Evolutionary conservation across 2,888 invertebrate species (phyloP).

Genomic region (Eupithecia inturbata): DNA sequence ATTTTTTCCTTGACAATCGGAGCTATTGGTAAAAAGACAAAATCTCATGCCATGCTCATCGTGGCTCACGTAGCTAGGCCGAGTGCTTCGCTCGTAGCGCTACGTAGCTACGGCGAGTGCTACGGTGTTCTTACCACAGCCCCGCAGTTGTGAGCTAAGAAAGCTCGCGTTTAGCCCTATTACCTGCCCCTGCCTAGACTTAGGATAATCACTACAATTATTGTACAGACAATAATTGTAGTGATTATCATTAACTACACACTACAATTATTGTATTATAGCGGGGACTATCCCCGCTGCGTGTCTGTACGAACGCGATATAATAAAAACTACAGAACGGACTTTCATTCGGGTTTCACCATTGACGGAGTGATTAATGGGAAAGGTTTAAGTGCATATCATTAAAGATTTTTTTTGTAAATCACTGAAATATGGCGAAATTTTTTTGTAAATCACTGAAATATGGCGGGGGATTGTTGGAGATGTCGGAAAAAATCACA

Average conservation of each 20-base stretch:
- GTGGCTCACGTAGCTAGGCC: background rate
- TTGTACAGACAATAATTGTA: too few species aligned
- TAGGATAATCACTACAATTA: slow-evolving; percentile 62
- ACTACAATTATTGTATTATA: too few species aligned
- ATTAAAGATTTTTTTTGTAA: background rate
- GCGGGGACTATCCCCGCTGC: too few species aligned
- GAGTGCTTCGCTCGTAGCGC: background rate
- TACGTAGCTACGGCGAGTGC: slow-evolving; percentile 24
- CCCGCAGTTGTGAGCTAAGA: slow-evolving; percentile 45
- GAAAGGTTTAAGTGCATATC: background rate
- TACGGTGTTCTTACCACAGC: slow-evolving; percentile 35
- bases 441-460: too few species aligned
- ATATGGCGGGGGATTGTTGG: too few species aligned
- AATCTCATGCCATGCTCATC: background rate
- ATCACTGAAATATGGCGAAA: too few species aligned
- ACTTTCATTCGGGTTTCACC: too few species aligned
- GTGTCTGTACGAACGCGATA: background rate
- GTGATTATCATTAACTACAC: too few species aligned
- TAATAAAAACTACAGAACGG: background rate
- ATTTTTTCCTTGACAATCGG: background rate
- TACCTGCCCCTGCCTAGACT: slow-evolving; percentile 61
- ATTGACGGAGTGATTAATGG: background rate
- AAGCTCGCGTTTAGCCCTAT: slow-evolving; percentile 64
- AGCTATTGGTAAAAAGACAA: background rate
- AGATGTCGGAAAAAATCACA: too few species aligned